phyloP scores from a whole-genome alignment of 2,113 vertebrate species.

The Halcyon malimbica region DNA sequence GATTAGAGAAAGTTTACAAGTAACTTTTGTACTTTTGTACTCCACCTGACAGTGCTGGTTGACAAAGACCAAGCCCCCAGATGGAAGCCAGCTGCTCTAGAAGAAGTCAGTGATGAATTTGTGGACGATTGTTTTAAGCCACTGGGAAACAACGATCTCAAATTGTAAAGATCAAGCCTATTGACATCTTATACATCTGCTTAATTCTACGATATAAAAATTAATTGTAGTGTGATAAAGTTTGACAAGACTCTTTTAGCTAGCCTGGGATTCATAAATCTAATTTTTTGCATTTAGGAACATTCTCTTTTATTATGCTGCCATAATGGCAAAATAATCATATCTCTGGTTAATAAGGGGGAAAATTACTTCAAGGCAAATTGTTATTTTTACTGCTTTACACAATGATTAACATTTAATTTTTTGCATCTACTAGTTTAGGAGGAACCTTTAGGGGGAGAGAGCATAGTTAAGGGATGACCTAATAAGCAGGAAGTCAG shows the following conservation, averaged over 20 bases:
- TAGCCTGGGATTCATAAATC: neutral
- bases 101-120: slow-evolving; percentile 83
- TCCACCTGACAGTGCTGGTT: slow-evolving; percentile 82
- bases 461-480: neutral
- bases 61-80: slow-evolving; percentile 90
- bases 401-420: neutral
- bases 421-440: neutral
- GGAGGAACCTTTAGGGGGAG: neutral
- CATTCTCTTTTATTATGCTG: neutral
- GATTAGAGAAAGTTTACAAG: neutral
- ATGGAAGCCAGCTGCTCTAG: slow-evolving; percentile 87
- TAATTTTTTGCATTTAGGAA: neutral
- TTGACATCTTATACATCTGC: neutral
- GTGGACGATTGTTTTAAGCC: slow-evolving; percentile 85
- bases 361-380: neutral
- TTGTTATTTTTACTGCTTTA: neutral
- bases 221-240: neutral
- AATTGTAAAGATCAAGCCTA: slow-evolving; percentile 68
- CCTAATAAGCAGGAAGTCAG: neutral
- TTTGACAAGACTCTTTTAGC: neutral
- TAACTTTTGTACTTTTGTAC: neutral
- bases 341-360: neutral
- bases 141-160: slow-evolving; percentile 85
- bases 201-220: neutral
- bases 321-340: neutral